Evolutionary conservation across 1,140 invertebrate genomes (phyloP).

Genomic region (Aphis gossypii): DNA sequence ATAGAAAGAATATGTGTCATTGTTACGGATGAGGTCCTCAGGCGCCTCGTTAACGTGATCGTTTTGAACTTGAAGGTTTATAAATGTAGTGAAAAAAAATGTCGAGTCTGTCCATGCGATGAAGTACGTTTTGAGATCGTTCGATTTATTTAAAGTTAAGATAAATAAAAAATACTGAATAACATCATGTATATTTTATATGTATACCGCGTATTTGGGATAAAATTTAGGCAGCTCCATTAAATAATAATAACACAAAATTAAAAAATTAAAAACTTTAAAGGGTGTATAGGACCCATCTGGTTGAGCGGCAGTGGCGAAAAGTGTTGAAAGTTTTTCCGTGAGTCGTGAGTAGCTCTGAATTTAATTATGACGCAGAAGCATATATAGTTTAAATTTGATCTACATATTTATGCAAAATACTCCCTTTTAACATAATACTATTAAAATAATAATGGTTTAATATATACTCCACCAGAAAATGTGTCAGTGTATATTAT

Average conservation of each 20-base stretch:
- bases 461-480: neutral
- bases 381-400: neutral
- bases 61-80: neutral
- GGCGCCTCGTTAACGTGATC: neutral
- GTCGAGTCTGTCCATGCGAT: neutral
- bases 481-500: neutral
- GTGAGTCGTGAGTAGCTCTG: neutral
- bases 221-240: neutral
- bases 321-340: constrained; percentile 52
- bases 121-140: neutral
- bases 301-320: neutral
- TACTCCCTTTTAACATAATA: neutral
- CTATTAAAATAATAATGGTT: neutral
- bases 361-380: constrained; percentile 6
- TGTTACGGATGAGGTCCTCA: neutral
- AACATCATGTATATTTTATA: neutral
- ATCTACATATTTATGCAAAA: neutral
- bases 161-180: neutral
- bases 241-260: constrained; percentile 19
- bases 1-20: neutral
- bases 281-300: neutral
- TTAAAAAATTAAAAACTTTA: neutral
- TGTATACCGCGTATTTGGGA: neutral
- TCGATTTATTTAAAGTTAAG: neutral
- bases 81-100: neutral